Evolutionary conservation across 2,888 invertebrate genomes (phyloP).

Genomic region (Amitus sp.): DNA sequence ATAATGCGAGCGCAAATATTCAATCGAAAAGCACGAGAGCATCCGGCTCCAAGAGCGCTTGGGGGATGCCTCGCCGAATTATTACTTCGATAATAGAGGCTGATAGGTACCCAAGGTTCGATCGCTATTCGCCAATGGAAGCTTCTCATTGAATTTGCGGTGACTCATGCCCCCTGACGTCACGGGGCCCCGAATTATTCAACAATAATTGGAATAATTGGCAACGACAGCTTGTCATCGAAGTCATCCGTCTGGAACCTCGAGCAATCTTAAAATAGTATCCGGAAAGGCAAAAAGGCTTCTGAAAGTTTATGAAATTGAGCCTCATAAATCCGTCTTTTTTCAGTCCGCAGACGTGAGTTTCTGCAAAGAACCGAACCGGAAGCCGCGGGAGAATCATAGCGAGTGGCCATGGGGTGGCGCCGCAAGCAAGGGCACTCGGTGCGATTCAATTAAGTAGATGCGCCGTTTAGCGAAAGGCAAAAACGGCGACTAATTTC

Average conservation of each 20-base stretch:
- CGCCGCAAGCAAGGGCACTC: constrained; percentile 1
- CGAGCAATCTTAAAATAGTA: neutral
- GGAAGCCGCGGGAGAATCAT: neutral
- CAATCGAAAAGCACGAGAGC: constrained; percentile 12
- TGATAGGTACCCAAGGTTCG: constrained; percentile 24
- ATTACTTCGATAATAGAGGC: constrained; percentile 39
- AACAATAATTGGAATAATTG: no score
- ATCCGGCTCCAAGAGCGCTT: constrained; percentile 23
- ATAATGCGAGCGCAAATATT: constrained; percentile 35
- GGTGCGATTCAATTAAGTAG: constrained; percentile 4
- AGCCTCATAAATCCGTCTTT: neutral
- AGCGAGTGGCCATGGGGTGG: neutral
- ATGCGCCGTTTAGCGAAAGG: neutral
- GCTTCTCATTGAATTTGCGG: constrained; percentile 25
- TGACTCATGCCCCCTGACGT: constrained; percentile 49
- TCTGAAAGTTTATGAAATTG: constrained; percentile 1
- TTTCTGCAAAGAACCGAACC: neutral
- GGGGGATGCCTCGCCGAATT: constrained; percentile 35
- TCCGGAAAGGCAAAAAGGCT: neutral
- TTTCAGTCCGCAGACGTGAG: neutral
- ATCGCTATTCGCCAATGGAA: constrained; percentile 14
- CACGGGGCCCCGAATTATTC: constrained; percentile 22
- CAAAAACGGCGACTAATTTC: neutral
- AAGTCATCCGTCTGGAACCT: constrained; percentile 32
- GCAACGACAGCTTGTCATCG: constrained; percentile 58